These are phyloP conservation scores for Pteria penguin DNA, from an alignment of 2,888 invertebrate genomes.

Conservation along the genomic window DNA sequence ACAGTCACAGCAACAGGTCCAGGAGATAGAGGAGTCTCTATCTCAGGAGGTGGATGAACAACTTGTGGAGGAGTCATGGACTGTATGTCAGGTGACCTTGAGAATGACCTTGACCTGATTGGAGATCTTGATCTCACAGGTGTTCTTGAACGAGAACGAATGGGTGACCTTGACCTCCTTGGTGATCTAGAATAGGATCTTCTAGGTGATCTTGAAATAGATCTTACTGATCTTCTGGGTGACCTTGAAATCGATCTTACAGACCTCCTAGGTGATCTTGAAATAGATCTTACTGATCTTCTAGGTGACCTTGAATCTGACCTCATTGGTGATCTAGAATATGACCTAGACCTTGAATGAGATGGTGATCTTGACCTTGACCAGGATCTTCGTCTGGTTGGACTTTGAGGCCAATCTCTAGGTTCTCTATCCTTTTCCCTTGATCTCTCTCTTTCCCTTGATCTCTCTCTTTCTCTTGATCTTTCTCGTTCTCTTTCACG, in stretches of 20 bases:
- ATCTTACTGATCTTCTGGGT: constrained; percentile 32
- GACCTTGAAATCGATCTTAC: constrained; percentile 38
- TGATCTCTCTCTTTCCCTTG: constrained; percentile 45
- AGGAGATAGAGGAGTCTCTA: constrained; percentile 26
- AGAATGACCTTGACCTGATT: constrained; percentile 25
- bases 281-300: constrained; percentile 49
- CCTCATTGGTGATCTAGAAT: constrained; percentile 52
- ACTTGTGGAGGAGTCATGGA: constrained; percentile 8
- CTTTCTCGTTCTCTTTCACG: constrained; percentile 45
- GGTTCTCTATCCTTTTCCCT: constrained; percentile 37
- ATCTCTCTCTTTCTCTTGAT: constrained; percentile 51
- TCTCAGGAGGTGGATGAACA: background rate
- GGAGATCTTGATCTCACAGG: constrained; percentile 51
- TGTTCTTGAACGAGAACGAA: constrained; percentile 53
- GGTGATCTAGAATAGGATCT: constrained; percentile 54
- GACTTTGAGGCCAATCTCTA: constrained; percentile 56
- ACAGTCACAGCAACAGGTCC: background rate
- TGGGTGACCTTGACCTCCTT: constrained; percentile 29
- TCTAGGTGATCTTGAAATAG: constrained; percentile 46
- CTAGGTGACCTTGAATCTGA: constrained; percentile 48
- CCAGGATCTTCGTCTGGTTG: constrained; percentile 43
- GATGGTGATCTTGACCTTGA: constrained; percentile 43
- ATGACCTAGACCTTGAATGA: constrained; percentile 35
- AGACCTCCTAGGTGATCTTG: constrained; percentile 41
- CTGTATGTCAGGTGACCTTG: constrained; percentile 43